Percentiles rank a stretch among this genome's conserved stretches.
Conservation (phyloP, 2,888 invertebrate genomes). For the Icerya purchasi region DNA sequence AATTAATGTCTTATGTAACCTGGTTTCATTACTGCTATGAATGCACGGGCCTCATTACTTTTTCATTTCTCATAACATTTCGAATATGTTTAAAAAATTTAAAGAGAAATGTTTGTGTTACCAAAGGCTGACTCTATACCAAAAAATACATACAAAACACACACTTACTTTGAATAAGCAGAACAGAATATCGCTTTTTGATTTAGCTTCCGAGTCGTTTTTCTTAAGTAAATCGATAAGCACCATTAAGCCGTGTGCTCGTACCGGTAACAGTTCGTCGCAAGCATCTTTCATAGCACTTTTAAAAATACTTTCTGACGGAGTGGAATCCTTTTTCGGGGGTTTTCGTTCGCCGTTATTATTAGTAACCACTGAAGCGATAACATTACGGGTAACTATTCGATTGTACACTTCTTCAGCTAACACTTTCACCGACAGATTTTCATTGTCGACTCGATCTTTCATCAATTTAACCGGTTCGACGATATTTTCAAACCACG, state of each 20-base stretch:
- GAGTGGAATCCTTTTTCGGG: constrained; percentile 11
- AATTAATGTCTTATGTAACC: too few species aligned
- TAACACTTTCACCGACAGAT: constrained; percentile 19
- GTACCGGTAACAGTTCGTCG: constrained; percentile 50
- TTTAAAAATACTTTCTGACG: constrained; percentile 33
- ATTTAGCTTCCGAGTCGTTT: constrained; percentile 38
- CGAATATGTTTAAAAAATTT: too few species aligned
- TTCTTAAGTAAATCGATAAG: constrained; percentile 47
- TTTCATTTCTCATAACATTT: too few species aligned
- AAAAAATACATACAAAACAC: too few species aligned
- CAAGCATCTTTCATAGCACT: constrained; percentile 42
- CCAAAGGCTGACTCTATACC: too few species aligned
- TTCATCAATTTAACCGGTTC: too few species aligned
- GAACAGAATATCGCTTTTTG: constrained; percentile 41
- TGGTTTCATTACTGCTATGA: too few species aligned
- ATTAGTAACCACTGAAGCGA: constrained; percentile 10
- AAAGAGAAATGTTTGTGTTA: too few species aligned
- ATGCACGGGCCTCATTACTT: too few species aligned
- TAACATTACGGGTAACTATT: constrained; percentile 23
- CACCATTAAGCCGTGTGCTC: constrained; percentile 56
- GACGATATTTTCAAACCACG: too few species aligned
- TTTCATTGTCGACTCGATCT: too few species aligned
- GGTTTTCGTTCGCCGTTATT: constrained; percentile 6
- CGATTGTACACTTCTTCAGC: constrained; percentile 23
- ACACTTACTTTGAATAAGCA: constrained; percentile 47